Evolutionary conservation across 2,888 invertebrate genomes (phyloP).

Genomic region (Sinelater perroti): DNA sequence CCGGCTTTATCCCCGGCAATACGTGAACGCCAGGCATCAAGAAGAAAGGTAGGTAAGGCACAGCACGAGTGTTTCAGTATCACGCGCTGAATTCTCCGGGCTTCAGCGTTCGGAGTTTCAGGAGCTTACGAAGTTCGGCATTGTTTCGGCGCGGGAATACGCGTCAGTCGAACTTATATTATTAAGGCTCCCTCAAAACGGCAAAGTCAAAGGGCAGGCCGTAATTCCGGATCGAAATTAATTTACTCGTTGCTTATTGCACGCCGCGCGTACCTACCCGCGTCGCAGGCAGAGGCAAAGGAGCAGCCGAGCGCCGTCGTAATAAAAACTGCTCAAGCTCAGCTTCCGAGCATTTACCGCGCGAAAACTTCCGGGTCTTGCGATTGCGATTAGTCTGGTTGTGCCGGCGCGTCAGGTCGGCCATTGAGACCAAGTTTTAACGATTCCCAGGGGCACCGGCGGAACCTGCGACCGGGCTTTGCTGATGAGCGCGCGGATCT

Average conservation of each 20-base stretch:
- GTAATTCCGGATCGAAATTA: constrained; percentile 23
- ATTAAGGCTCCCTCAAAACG: constrained; percentile 43
- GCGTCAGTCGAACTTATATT: constrained; percentile 42
- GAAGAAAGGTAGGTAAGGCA: too few relatives aligned
- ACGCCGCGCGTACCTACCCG: not conserved
- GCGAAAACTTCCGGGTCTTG: constrained; percentile 16
- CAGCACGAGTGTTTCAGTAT: constrained; percentile 29
- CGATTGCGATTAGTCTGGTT: constrained; percentile 27
- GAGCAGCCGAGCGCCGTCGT: not conserved
- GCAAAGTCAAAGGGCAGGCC: constrained; percentile 26
- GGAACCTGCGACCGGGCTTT: constrained; percentile 22
- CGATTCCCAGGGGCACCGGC: constrained; percentile 29
- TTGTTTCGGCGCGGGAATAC: constrained; percentile 34
- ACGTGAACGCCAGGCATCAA: constrained; percentile 26
- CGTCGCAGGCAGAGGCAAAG: not conserved
- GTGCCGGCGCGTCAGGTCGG: constrained; percentile 18
- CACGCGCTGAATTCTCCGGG: constrained; percentile 32
- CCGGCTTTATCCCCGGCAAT: constrained; percentile 25
- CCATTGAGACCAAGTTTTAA: constrained; percentile 30
- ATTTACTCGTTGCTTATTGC: constrained; percentile 8
- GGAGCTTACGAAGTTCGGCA: constrained; percentile 31
- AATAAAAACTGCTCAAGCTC: constrained; percentile 2
- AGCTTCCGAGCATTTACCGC: constrained; percentile 5
- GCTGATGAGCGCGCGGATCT: constrained; percentile 29
- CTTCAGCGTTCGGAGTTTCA: constrained; percentile 26